These are phyloP conservation scores for Microhierax caerulescens DNA, from an alignment of 2,797 vertebrate genomes.

Conservation along the genomic window DNA sequence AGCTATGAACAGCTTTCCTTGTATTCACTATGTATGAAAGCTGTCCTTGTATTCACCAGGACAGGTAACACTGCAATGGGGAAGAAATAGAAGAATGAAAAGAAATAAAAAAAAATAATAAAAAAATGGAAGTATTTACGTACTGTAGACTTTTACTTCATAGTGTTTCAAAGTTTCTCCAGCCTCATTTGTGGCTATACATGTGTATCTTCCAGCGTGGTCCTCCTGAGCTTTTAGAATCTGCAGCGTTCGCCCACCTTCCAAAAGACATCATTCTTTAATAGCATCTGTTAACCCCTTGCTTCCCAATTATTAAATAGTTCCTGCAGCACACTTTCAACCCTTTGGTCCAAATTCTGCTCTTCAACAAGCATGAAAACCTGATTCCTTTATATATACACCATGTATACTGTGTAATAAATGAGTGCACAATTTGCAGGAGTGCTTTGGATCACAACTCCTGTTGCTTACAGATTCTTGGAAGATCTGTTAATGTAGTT, in stretches of 20 bases:
- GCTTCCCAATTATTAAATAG: neutral
- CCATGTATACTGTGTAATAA: fast-evolving
- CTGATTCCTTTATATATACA: neutral
- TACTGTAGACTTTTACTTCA: slow-evolving; percentile 93
- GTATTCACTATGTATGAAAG: too few species aligned
- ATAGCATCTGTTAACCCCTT: neutral
- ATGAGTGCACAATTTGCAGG: neutral
- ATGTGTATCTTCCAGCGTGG: slow-evolving; percentile 89
- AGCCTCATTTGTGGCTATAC: slow-evolving; percentile 93
- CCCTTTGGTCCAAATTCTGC: neutral
- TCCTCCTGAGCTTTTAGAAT: slow-evolving; percentile 89
- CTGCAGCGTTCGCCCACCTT: slow-evolving; percentile 93
- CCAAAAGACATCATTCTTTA: neutral
- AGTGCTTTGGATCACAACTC: neutral
- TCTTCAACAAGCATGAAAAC: neutral
- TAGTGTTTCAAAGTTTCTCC: slow-evolving; percentile 92
- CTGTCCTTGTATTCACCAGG: neutral
- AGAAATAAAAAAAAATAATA: neutral
- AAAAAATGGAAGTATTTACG: slow-evolving; percentile 23
- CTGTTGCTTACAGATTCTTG: neutral
- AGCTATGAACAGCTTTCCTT: neutral
- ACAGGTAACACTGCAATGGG: neutral
- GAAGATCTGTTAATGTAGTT: neutral
- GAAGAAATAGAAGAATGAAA: neutral
- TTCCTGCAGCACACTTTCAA: neutral